Evolutionary conservation across 2,888 invertebrate species (phyloP), one percentile per base, ranked within the genome.

Genomic region (Xanthorhoe spadicearia): DNA sequence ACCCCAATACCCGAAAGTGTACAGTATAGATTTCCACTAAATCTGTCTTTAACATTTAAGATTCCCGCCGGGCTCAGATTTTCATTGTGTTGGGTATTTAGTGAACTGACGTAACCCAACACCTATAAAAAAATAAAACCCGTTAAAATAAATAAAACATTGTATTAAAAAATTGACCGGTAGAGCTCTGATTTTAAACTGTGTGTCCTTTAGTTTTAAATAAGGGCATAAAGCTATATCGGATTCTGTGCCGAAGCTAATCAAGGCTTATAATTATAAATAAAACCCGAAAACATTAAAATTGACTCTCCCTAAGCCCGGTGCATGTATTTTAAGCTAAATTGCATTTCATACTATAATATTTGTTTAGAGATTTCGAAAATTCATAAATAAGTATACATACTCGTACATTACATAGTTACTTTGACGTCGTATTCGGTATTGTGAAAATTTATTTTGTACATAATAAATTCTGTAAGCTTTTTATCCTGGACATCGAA

Each of bases 1-100:
- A 92, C 92, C 92, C 81, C 92, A 93, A 93, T 93, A 92, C 92
- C 92, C 92, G 80, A 80, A 72, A 84, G 85, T 90, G 90, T 90
- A 87, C 81, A 83, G 81, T 77, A 81, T 73, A 86, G 84, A 84
- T 83, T 82, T 87, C 86, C 83, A 84, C 81, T 87, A 86, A 87
- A 87, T 83, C 88, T 90, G 89, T 90, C 84, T 88, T 79, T 84
- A 83, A 85, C 64, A 79, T 76, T 64, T 81, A 82, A 81, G 80
- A 70, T 79, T 74, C 57, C 38, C 60, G 78, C 85, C 86, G 84
- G 85, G 86, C 83, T 82, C 78, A 74, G 72, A 62, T 62, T 57
- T 61, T 59, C 52, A 61, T 49, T 6, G 32, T 50, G 17, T 49
- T 49, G n/a, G 17, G 32, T 50, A 48, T 48, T 23, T 28, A n/a